These are phyloP conservation scores for Cosmorhoe ocellata DNA, from an alignment of 2,888 invertebrate species.

Conservation along the genomic window DNA sequence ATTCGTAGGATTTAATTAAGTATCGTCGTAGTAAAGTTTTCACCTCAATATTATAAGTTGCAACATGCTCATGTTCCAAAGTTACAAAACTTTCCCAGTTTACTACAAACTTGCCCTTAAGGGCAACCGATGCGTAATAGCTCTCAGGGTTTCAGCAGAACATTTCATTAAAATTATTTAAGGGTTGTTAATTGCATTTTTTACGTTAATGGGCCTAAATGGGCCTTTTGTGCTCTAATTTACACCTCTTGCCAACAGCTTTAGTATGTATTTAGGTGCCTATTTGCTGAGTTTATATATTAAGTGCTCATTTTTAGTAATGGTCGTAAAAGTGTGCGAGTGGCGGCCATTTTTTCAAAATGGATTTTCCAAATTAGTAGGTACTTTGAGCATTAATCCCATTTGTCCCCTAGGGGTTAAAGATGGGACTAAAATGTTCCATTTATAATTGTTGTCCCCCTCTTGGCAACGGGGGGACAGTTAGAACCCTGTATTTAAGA, in stretches of 20 bases:
- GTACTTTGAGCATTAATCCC: no score
- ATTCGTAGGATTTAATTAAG: not conserved
- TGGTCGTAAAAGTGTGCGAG: not conserved
- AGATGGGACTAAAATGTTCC: no score
- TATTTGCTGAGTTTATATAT: slow-evolving; percentile 2
- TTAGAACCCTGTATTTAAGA: no score
- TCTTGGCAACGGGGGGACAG: no score
- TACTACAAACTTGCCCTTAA: slow-evolving; percentile 16
- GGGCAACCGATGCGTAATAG: slow-evolving; percentile 23
- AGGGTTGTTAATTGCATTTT: slow-evolving; percentile 30
- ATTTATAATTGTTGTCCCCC: no score
- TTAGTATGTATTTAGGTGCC: slow-evolving; percentile 8
- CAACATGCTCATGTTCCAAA: slow-evolving; percentile 13
- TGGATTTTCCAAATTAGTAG: no score
- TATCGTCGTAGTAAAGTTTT: not conserved
- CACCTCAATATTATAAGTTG: slow-evolving; percentile 8
- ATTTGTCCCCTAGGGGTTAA: no score
- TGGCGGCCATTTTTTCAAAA: not conserved
- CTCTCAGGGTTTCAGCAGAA: slow-evolving; percentile 28
- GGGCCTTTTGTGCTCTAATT: slow-evolving; percentile 14
- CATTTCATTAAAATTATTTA: slow-evolving; percentile 30
- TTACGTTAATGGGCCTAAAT: slow-evolving; percentile 21
- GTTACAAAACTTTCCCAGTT: slow-evolving; percentile 10
- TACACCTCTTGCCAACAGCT: slow-evolving; percentile 7
- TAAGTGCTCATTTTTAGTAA: not conserved